Conservation (phyloP, 2,113 vertebrate species). For the Irena cyanogastra region DNA sequence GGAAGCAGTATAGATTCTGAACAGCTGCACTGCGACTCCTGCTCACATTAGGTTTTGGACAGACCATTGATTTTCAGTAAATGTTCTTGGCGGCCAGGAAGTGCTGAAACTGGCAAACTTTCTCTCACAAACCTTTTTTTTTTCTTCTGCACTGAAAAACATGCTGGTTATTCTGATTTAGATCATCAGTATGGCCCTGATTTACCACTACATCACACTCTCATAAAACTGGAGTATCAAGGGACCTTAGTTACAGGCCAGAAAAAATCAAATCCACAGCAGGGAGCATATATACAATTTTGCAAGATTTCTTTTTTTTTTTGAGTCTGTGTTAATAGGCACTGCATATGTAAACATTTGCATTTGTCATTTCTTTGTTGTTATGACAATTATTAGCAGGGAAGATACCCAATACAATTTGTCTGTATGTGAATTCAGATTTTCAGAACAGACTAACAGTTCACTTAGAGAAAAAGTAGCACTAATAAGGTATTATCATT, state of each 20-base stretch:
- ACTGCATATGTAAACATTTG: background rate
- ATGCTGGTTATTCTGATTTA: constrained; percentile 44
- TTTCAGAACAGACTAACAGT: background rate
- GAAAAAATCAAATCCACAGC: background rate
- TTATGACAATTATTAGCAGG: background rate
- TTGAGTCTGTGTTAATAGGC: background rate
- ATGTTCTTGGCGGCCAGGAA: constrained; percentile 54
- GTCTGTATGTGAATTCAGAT: background rate
- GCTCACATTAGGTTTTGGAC: constrained; percentile 64
- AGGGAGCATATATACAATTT: background rate
- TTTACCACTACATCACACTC: constrained; percentile 39
- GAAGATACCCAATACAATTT: background rate
- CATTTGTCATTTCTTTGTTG: background rate
- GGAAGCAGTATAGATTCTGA: constrained; percentile 65
- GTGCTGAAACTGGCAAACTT: constrained; percentile 57
- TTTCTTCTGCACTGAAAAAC: constrained; percentile 28
- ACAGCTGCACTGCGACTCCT: constrained; percentile 60
- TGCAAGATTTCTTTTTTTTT: background rate
- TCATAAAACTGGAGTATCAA: constrained; percentile 5
- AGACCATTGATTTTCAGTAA: constrained; percentile 64
- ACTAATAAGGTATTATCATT: background rate
- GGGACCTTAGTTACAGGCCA: background rate
- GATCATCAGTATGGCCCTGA: constrained; percentile 4
- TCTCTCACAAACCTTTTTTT: background rate
- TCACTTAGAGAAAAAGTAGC: background rate